Conservation (phyloP, 2,888 invertebrate species). For the Eilema depressum region DNA sequence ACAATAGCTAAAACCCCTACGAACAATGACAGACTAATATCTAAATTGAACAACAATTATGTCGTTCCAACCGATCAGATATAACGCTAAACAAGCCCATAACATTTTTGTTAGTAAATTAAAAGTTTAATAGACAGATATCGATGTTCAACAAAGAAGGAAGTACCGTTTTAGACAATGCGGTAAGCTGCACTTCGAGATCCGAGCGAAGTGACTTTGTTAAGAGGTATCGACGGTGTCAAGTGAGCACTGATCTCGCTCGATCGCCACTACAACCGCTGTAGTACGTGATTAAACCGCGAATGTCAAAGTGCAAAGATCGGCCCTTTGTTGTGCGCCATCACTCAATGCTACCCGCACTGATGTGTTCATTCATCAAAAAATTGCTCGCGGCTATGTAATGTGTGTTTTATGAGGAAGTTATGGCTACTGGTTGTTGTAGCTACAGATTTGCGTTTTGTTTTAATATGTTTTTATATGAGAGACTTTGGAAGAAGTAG, state of each 20-base stretch:
- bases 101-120: constrained; percentile 49
- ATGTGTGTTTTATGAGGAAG: constrained; percentile 45
- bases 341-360: constrained; percentile 72
- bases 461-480: background rate
- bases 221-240: constrained; percentile 79
- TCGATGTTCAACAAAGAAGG: constrained; percentile 56
- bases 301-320: constrained; percentile 87
- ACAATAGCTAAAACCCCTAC: constrained; percentile 41
- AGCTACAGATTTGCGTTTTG: background rate
- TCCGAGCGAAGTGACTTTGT: constrained; percentile 72
- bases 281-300: constrained; percentile 85
- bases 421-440: constrained; percentile 13
- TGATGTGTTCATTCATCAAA: constrained; percentile 82
- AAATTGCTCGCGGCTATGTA: constrained; percentile 66
- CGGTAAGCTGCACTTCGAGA: constrained; percentile 53
- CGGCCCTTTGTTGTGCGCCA: constrained; percentile 73
- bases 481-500: background rate
- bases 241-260: constrained; percentile 73
- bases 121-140: constrained; percentile 44
- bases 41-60: constrained; percentile 49
- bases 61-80: constrained; percentile 32
- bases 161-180: constrained; percentile 55
- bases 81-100: constrained; percentile 32
- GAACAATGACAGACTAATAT: constrained; percentile 44
- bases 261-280: constrained; percentile 64